Evolutionary conservation across 2,797 vertebrate species (phyloP).

Genomic region (Podargus strigoides): DNA sequence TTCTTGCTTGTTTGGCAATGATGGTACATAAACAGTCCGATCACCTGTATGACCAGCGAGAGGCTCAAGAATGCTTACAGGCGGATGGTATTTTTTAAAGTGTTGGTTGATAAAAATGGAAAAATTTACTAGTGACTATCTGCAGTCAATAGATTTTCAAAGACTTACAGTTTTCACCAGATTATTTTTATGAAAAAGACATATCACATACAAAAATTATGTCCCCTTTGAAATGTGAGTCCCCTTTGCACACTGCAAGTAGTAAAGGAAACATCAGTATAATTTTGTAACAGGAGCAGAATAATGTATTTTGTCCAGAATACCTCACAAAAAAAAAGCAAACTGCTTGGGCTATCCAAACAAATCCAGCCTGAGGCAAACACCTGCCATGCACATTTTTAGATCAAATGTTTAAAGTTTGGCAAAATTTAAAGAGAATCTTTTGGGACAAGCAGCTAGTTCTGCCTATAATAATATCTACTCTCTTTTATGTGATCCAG

Average conservation of each 20-base stretch:
- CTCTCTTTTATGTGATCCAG: background rate
- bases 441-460: background rate
- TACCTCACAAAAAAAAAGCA: background rate
- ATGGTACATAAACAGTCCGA: background rate
- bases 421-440: background rate
- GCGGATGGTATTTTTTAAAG: background rate
- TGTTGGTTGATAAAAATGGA: background rate
- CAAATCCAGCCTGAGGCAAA: background rate
- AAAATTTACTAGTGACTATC: background rate
- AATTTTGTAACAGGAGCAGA: background rate
- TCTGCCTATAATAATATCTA: background rate
- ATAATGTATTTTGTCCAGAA: background rate
- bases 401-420: background rate
- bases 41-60: background rate
- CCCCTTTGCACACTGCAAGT: background rate
- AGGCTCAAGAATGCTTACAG: background rate
- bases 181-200: background rate
- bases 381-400: constrained; percentile 1
- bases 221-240: background rate
- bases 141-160: background rate
- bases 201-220: background rate
- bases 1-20: background rate
- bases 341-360: background rate
- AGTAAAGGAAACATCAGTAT: background rate
- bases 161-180: background rate